These are phyloP conservation scores for Drepanosiphum platanoidis DNA, from an alignment of 2,888 invertebrate species.

Conservation along the genomic window DNA sequence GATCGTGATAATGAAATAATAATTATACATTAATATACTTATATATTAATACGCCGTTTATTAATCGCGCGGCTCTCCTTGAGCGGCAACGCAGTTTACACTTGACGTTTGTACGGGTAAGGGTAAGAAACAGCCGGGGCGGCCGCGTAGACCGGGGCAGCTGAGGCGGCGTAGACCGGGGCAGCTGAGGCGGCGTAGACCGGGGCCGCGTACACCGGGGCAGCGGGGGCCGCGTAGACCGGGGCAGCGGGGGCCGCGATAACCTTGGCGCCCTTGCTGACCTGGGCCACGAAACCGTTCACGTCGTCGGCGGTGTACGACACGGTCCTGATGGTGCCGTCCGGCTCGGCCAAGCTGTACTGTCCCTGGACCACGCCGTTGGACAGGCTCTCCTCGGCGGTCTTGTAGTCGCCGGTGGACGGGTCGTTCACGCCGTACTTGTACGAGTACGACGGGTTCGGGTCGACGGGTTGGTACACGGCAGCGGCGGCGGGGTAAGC, in stretches of 20 bases:
- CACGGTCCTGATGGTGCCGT: constrained; percentile 65
- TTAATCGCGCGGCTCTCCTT: too few relatives aligned
- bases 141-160: constrained; percentile 60
- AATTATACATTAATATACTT: too few relatives aligned
- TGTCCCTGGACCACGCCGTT: constrained; percentile 65
- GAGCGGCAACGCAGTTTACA: neutral
- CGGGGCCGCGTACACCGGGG: constrained; percentile 62
- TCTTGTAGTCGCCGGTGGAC: constrained; percentile 65
- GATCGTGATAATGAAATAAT: too few relatives aligned
- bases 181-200: constrained; percentile 51
- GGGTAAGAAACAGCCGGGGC: constrained; percentile 63
- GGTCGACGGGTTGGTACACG: constrained; percentile 63
- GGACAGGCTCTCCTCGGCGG: constrained; percentile 65
- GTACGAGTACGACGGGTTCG: constrained; percentile 65
- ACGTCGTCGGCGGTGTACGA: constrained; percentile 65
- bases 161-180: constrained; percentile 56
- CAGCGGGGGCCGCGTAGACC: constrained; percentile 60
- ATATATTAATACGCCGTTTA: too few relatives aligned
- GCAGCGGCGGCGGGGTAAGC: constrained; percentile 31
- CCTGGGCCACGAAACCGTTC: constrained; percentile 65
- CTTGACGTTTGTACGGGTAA: constrained; percentile 63
- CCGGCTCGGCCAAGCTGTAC: constrained; percentile 65
- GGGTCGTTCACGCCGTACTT: constrained; percentile 65
- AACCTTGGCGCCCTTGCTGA: constrained; percentile 63
- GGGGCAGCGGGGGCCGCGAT: constrained; percentile 63